Conservation (phyloP, 2,888 invertebrate species). For the Standfussiana lucernea region DNA sequence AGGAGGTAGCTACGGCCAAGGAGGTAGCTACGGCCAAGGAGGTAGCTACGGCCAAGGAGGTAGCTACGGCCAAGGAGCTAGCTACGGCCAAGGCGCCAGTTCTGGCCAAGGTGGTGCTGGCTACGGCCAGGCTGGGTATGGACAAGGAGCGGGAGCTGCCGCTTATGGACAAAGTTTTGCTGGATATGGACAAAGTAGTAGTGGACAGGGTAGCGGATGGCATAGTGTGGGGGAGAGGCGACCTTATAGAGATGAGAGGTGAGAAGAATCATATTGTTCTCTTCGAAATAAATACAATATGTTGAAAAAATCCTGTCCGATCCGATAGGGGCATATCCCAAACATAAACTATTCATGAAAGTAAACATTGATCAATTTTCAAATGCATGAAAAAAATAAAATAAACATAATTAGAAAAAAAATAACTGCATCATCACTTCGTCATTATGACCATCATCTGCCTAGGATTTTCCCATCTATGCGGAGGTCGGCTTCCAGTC, state of each 20-base stretch:
- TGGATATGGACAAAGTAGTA: constrained; percentile 62
- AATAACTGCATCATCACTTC: neutral
- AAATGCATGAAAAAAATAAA: neutral
- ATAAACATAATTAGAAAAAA: neutral
- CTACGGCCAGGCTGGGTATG: constrained; percentile 44
- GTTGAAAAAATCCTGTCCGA: neutral
- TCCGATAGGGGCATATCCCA: neutral
- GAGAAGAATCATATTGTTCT: constrained; percentile 4
- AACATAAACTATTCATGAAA: neutral
- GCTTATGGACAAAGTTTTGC: constrained; percentile 59
- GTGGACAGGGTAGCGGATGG: constrained; percentile 81
- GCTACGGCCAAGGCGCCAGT: constrained; percentile 23
- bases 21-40: too few species aligned
- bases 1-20: too few species aligned
- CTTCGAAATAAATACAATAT: neutral
- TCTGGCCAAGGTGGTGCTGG: constrained; percentile 37
- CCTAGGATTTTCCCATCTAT: neutral
- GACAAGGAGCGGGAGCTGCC: constrained; percentile 37
- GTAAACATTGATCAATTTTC: neutral
- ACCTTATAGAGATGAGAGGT: constrained; percentile 88
- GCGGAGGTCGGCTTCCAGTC: constrained; percentile 2
- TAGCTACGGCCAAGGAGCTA: constrained; percentile 32
- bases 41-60: constrained; percentile 40
- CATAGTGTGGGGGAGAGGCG: constrained; percentile 84
- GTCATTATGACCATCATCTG: neutral